Base-by-base conservation (phyloP, 2,888 invertebrate genomes). In the Caenorhabditis sp. region DNA sequence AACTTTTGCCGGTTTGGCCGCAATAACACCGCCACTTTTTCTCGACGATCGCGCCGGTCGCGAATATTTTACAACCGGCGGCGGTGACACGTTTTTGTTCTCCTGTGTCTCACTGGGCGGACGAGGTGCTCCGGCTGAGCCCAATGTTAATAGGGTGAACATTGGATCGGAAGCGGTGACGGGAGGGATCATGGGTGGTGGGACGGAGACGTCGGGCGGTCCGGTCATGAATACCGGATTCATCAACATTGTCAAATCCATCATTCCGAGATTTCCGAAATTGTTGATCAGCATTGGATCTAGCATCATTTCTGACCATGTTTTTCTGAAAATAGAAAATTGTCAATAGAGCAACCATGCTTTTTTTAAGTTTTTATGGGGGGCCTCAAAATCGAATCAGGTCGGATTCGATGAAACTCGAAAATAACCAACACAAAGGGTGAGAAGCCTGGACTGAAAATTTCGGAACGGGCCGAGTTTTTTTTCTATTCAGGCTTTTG, bases 81-180 rank as follows among this genome's bases (percentile, higher is more conserved):
- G 55, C 5, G n/a, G n/a, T n/a, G 57, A 58, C 3, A 55, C 8
- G 36, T 17, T 19, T 19, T 58, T 31, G 4, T 17, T 26, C 17
- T 21, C 57, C 31, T 31, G 31, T 2, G 14, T 31, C 1, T 5
- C 3, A 21, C 26, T 27, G 31, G 72, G 68, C 36, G 72, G 68
- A 23, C 59, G 49, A n/a, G 72, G 72, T 21, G 72, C 72, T 24
- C 72, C 72, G 4, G 54, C 72, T 5, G 62, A 36, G 10, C 68
- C 68, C 23, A 62, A 58, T 0, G 72, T 68, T 51, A 73, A 27
- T 6, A 58, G 36, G n/a, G 12, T 50, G 3, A 59, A 1, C n/a
- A 59, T 21, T 1, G 27, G 14, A 4, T 59, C 49, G 10, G 31
- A 10, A 4, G 10, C 10, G 14, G n/a, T 49, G 3, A n/a, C 14